Conservation (phyloP, 2,888 invertebrate genomes). For the Graphium colonna region DNA sequence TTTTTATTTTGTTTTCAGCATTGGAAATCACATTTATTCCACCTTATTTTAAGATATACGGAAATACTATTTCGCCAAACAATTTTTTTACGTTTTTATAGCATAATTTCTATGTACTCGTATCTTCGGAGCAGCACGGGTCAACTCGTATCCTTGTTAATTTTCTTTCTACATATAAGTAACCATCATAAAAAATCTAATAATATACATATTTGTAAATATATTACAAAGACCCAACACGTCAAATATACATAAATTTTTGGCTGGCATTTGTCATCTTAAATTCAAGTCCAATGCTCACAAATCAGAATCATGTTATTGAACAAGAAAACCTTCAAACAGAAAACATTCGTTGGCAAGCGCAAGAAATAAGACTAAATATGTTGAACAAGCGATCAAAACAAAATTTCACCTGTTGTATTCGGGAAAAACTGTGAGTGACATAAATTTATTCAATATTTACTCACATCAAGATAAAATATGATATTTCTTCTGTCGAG, state of each 20-base stretch:
- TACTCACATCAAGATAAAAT: constrained; percentile 54
- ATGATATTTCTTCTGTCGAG: constrained; percentile 45
- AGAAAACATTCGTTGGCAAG: constrained; percentile 1
- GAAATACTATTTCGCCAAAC: too few species aligned
- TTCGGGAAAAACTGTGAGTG: constrained; percentile 15
- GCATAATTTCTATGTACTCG: too few species aligned
- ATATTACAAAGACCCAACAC: too few species aligned
- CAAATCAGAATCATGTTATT: neutral
- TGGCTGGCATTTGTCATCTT: neutral
- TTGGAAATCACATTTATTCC: too few species aligned
- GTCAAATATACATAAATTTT: neutral
- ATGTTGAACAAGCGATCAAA: constrained; percentile 23
- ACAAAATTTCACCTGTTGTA: constrained; percentile 7
- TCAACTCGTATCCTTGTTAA: too few species aligned
- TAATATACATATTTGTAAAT: neutral
- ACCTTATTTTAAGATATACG: too few species aligned
- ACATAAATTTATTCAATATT: constrained; percentile 23
- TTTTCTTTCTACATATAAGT: too few species aligned
- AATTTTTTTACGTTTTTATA: too few species aligned
- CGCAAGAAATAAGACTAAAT: constrained; percentile 5
- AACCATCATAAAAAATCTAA: neutral
- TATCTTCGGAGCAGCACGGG: too few species aligned
- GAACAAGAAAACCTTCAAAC: neutral
- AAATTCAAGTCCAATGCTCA: neutral
- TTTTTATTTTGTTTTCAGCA: too few species aligned